These are phyloP conservation scores for Trachelipus rathkii DNA, from an alignment of 1,140 invertebrate species.

Conservation along the genomic window DNA sequence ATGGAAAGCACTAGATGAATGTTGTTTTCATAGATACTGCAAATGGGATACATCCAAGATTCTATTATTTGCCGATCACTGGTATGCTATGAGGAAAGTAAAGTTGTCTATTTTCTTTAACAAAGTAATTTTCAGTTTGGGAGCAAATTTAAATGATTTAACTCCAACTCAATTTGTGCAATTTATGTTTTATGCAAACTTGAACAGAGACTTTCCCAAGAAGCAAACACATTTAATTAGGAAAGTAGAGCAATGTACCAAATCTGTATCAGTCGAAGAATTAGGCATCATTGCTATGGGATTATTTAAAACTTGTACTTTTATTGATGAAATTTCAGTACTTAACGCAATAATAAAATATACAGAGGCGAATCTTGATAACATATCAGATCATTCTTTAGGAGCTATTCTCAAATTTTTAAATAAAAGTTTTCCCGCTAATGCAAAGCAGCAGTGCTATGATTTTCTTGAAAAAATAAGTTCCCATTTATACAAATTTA, in stretches of 20 bases:
- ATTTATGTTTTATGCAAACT: constrained; percentile 44
- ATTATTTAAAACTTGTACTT: constrained; percentile 44
- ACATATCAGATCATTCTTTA: constrained; percentile 37
- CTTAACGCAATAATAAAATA: constrained; percentile 33
- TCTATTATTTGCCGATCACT: constrained; percentile 44
- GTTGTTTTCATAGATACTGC: constrained; percentile 33
- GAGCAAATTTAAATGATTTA: constrained; percentile 33
- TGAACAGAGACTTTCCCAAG: constrained; percentile 34
- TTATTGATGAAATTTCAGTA: constrained; percentile 33
- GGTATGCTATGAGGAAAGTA: constrained; percentile 39
- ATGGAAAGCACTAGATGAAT: constrained; percentile 41
- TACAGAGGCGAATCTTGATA: constrained; percentile 31
- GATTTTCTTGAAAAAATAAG: constrained; percentile 31
- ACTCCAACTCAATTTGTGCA: constrained; percentile 40
- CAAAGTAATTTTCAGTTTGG: constrained; percentile 30
- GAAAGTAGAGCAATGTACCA: constrained; percentile 31
- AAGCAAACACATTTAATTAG: constrained; percentile 33
- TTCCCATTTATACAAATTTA: constrained; percentile 32
- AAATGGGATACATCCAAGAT: constrained; percentile 36
- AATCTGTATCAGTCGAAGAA: constrained; percentile 42
- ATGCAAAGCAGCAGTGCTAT: constrained; percentile 19
- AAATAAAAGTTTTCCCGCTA: constrained; percentile 33
- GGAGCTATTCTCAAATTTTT: constrained; percentile 42
- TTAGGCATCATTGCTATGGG: constrained; percentile 44
- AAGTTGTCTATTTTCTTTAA: constrained; percentile 36